These are phyloP conservation scores for Tylochromis polylepis DNA, from an alignment of 2,113 vertebrate species.

Conservation along the genomic window DNA sequence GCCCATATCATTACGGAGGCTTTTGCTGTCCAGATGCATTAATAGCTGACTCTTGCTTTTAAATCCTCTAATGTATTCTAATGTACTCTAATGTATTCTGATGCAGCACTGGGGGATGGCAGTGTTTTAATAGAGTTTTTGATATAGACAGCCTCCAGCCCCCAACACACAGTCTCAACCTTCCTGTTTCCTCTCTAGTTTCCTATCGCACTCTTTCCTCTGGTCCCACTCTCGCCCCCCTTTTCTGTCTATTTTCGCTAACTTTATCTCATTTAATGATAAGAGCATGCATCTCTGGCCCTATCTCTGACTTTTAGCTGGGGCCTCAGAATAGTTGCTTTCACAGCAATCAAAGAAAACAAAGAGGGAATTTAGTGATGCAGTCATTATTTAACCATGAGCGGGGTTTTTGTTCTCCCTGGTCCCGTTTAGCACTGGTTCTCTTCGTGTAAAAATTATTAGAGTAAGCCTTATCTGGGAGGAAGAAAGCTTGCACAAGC, in stretches of 20 bases:
- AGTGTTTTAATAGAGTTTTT: slow-evolving; percentile 64
- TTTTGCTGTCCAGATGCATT: slow-evolving; percentile 64
- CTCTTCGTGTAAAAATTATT: slow-evolving; percentile 41
- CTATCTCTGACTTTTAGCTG: slow-evolving; percentile 7
- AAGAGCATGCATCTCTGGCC: not conserved
- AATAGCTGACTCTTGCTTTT: slow-evolving; percentile 56
- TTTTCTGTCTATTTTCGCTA: not conserved
- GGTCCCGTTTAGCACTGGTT: slow-evolving; percentile 25
- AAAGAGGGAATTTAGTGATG: slow-evolving; percentile 49
- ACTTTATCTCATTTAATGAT: slow-evolving; percentile 27
- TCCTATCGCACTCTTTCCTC: not conserved
- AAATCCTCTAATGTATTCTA: slow-evolving; percentile 71
- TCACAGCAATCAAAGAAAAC: slow-evolving; percentile 45
- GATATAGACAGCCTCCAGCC: slow-evolving; percentile 56
- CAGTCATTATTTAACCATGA: slow-evolving; percentile 63
- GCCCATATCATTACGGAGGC: slow-evolving; percentile 42
- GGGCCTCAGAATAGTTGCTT: slow-evolving; percentile 21
- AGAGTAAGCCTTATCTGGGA: slow-evolving; percentile 45
- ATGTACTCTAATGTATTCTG: slow-evolving; percentile 71
- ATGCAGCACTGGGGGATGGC: slow-evolving; percentile 43
- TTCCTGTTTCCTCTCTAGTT: not conserved
- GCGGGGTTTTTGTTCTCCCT: slow-evolving; percentile 37
- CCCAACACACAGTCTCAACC: slow-evolving; percentile 15
- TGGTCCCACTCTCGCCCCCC: not conserved
- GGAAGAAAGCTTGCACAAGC: slow-evolving; percentile 11